These are phyloP conservation scores for Archivesica marissinica DNA, from an alignment of 1,140 invertebrate species.

Conservation along the genomic window DNA sequence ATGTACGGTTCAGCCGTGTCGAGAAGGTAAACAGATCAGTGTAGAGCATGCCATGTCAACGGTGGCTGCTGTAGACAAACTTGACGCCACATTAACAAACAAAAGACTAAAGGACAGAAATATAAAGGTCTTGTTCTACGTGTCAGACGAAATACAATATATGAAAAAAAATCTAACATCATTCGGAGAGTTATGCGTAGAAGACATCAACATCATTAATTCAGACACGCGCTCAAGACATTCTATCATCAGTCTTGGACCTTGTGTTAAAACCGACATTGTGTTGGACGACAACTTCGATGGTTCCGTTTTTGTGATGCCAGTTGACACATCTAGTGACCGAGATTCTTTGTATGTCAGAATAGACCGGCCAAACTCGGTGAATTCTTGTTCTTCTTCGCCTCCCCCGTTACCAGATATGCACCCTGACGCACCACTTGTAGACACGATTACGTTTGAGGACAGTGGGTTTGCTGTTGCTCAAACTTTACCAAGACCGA, in stretches of 20 bases:
- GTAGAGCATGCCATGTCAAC: not conserved
- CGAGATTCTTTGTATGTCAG: too few species aligned
- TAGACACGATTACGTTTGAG: not conserved
- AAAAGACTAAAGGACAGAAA: conserved; percentile 9
- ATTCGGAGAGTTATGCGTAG: conserved; percentile 20
- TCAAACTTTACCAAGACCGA: not conserved
- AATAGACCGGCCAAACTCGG: too few species aligned
- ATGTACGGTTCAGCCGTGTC: not conserved
- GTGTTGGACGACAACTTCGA: not conserved
- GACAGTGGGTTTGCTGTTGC: too few species aligned
- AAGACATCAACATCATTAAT: conserved; percentile 1
- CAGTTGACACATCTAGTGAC: not conserved
- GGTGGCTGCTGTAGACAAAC: not conserved
- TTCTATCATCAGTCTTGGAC: not conserved
- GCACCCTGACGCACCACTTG: not conserved
- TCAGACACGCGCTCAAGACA: not conserved
- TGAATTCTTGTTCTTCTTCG: too few species aligned
- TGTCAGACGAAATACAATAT: conserved; percentile 36
- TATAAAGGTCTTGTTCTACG: conserved; percentile 24
- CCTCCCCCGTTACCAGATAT: conserved; percentile 5
- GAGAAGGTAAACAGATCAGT: not conserved
- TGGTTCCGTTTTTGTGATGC: not conserved
- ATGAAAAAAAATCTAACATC: conserved; percentile 22
- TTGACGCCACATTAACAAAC: not conserved
- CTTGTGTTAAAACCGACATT: not conserved